Conservation (phyloP, 2,113 vertebrate species). For the Amazona vittata region DNA sequence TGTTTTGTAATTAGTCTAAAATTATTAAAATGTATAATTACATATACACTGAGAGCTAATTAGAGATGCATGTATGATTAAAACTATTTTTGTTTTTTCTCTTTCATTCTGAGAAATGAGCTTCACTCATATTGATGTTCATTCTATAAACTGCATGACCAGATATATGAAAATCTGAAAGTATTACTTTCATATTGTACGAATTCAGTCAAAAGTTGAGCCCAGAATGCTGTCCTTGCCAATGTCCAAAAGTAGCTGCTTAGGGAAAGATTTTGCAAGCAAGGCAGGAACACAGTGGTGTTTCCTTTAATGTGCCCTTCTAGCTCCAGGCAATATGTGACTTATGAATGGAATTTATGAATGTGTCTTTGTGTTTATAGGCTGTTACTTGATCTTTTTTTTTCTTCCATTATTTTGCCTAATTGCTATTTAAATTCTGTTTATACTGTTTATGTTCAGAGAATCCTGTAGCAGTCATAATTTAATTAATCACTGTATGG, state of each 20-base stretch:
- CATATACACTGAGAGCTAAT: not conserved
- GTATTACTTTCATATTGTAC: not conserved
- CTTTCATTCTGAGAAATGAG: not conserved
- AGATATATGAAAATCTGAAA: not conserved
- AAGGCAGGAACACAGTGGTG: not conserved
- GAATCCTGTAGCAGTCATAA: not conserved
- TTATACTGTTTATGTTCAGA: not conserved
- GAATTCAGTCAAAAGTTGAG: not conserved
- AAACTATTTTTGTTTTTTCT: not conserved
- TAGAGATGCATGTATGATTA: not conserved
- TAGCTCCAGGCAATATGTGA: not conserved
- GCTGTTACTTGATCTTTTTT: not conserved
- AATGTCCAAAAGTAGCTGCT: not conserved
- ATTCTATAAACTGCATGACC: not conserved
- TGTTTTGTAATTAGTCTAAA: not conserved
- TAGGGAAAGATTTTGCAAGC: not conserved
- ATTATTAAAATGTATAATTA: not conserved
- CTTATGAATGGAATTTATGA: not conserved
- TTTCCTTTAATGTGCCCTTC: not conserved
- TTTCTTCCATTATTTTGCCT: not conserved
- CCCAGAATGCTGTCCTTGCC: not conserved
- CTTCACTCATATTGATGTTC: not conserved
- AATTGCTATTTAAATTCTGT: not conserved
- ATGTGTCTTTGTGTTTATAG: not conserved
- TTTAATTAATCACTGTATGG: not conserved